Base-by-base conservation (phyloP, 2,797 vertebrate species). In the Chloroceryle inda region DNA sequence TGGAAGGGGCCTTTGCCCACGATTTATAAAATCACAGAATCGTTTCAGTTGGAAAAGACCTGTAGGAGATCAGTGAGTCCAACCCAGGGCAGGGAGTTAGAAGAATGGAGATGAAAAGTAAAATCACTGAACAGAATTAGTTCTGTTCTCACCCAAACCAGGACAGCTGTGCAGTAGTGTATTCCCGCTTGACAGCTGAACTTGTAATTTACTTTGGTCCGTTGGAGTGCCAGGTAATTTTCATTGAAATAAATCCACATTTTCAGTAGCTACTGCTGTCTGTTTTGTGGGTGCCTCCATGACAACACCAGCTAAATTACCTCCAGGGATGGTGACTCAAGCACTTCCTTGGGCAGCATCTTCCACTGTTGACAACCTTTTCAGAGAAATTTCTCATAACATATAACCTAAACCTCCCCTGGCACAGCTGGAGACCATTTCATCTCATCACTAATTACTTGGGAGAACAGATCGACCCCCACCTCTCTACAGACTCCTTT, bases 371-470 rank as follows among this genome's bases (percentile, higher is more conserved):
- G 2, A 44, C 15, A 29, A 29, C 31, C 4, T 7, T 40, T 27
- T 27, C 4, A 1, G 53, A n/a, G 5, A 27, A 21, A 3, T 67
- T 38, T 38, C n/a, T n/a, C 42, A 29, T 47, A 4, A 33, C 8
- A 8, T 14, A 44, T 18, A 27, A 10, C 10, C 52, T 49, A 59
- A 68, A 13, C 33, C 42, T 58, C 8, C 33, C 22, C 26, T 52
- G 33, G 6, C 0, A 4, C 13, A 56, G n/a, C 33, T n/a, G 47
- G 10, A n/a, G 27, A 22, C 29, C 8, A 2, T 22, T 47, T 18
- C 52, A 18, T n/a, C 22, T 38, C 1, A 1, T 68, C 37, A 37
- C 22, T 27, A 27, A 52, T 52, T 3, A 38, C 29, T 3, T 40
- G 33, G 42, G 18, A 45, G n/a, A 78, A 6, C 47, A 47, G 40